phyloP scores from a whole-genome alignment of 1,140 invertebrate genomes.

The Metaphire vulgaris region DNA sequence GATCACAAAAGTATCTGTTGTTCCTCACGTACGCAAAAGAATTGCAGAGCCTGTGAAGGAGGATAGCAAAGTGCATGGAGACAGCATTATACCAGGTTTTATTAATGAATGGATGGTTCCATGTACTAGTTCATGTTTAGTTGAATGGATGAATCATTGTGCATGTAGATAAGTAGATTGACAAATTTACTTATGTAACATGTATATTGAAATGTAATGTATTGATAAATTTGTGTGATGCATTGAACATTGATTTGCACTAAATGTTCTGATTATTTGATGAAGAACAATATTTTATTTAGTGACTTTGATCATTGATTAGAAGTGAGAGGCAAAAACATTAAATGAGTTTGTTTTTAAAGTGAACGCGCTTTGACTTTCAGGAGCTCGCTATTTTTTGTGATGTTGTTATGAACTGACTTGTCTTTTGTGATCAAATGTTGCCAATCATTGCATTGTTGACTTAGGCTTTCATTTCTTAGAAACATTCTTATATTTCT shows the following conservation, averaged over 20 bases:
- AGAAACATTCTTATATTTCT: too few relatives aligned
- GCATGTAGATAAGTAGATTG: background rate
- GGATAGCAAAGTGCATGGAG: constrained; percentile 15
- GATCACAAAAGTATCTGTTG: constrained; percentile 10
- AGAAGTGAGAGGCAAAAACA: too few relatives aligned
- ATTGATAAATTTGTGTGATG: background rate
- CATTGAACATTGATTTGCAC: background rate
- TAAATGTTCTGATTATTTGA: too few relatives aligned
- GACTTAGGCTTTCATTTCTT: too few relatives aligned
- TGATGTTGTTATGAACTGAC: too few relatives aligned
- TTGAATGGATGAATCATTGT: background rate
- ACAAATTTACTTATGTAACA: constrained; percentile 29
- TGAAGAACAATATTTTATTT: too few relatives aligned
- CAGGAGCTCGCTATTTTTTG: too few relatives aligned
- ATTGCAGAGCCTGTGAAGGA: background rate
- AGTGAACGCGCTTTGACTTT: too few relatives aligned
- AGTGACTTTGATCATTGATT: too few relatives aligned
- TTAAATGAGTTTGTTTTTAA: too few relatives aligned
- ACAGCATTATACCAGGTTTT: constrained; percentile 36
- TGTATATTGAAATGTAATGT: background rate
- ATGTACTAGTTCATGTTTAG: background rate
- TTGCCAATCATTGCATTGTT: too few relatives aligned
- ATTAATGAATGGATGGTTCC: background rate
- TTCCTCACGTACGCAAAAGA: constrained; percentile 21
- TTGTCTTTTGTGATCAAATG: too few relatives aligned